Evolutionary conservation across 2,888 invertebrate genomes (phyloP), one percentile per base, ranked within the genome.

Genomic region (Aplocera efformata): DNA sequence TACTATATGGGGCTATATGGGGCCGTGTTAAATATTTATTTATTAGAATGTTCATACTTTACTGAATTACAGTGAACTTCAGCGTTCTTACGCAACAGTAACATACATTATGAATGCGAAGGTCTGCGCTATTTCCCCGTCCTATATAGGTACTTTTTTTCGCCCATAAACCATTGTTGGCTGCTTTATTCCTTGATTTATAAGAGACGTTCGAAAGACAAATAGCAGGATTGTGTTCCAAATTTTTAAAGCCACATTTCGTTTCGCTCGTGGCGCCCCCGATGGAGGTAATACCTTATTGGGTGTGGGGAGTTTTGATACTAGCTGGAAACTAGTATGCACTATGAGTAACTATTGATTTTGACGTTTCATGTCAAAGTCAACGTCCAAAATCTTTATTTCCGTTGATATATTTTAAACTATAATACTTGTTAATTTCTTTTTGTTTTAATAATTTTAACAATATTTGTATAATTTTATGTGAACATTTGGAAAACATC

Each of bases 181-280:
- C 89, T 90, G 89, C 90, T 90, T 90, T 89, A 89, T 88, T 86
- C 88, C 88, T 88, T 89, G 91, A 92, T 92, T 92, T 92, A 92
- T 91, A 90, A 88, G 89, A 90, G 89, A 90, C 91, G 90, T 91
- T 90, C 86, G 89, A 89, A 92, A 92, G 92, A 92, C 92, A 92
- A 92, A 92, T 91, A 92, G 92, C 89, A 85, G 91, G 92, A 92
- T 92, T 92, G 92, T 91, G 92, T 92, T 90, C 92, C 91, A 92
- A 92, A 92, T 92, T 92, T 92, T 92, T 92, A 92, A 92, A 91
- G 91, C 91, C 91, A 90, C 91, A 92, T 92, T 92, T 92, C 90
- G 89, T 92, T 91, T 91, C 89, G 85, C 88, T 79, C 79, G 73
- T 79, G 84, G 78, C 80, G 71, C 82, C 82, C 82, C 77, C 50